A percentile compares a stretch with the other conserved stretches of the same genome.
These are phyloP conservation scores for Drosophila anomalata DNA, from an alignment of 2,888 invertebrate genomes.

Conservation along the genomic window DNA sequence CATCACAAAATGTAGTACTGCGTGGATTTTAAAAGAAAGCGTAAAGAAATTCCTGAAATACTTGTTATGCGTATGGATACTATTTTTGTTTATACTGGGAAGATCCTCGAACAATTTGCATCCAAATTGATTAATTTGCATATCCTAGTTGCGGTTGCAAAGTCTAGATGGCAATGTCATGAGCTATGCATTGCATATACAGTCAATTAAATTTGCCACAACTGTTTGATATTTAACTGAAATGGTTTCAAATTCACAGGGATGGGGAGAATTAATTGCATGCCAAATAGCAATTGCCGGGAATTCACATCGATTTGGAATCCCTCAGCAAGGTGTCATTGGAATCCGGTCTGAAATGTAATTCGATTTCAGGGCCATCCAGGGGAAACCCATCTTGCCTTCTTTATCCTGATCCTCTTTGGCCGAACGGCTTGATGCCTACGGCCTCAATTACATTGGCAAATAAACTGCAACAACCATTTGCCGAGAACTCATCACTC, in stretches of 20 bases:
- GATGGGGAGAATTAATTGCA: conserved; percentile 59
- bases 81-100: neutral
- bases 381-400: neutral
- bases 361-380: conserved; percentile 18
- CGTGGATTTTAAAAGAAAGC: too few species aligned
- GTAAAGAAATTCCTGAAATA: neutral
- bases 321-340: neutral
- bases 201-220: conserved; percentile 43
- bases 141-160: conserved; percentile 36
- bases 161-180: conserved; percentile 14
- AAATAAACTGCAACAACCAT: conserved; percentile 78
- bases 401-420: conserved; percentile 11
- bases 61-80: neutral
- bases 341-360: conserved; percentile 28
- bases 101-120: conserved; percentile 15
- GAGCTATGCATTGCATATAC: conserved; percentile 6
- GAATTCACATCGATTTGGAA: conserved; percentile 36
- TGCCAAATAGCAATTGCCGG: conserved; percentile 62
- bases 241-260: conserved; percentile 20
- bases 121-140: conserved; percentile 41
- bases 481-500: conserved; percentile 65
- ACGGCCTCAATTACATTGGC: conserved; percentile 76
- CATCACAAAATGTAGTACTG: too few species aligned
- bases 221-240: conserved; percentile 32
- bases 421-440: conserved; percentile 54